Base-by-base conservation (phyloP, 2,113 vertebrate genomes). In the Dendrocopos noguchii region DNA sequence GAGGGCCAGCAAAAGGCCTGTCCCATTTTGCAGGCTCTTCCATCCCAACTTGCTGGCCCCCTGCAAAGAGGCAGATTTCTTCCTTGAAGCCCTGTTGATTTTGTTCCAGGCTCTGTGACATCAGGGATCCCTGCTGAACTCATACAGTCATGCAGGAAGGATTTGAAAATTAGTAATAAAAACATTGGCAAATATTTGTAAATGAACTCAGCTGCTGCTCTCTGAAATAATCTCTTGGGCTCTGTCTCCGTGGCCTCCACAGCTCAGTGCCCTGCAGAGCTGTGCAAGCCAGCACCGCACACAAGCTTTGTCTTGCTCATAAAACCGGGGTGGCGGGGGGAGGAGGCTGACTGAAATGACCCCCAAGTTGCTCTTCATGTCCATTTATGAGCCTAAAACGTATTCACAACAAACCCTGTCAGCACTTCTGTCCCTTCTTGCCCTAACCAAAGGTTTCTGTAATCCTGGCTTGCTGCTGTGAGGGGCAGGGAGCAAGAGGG, bases 381-480 rank as follows among this genome's bases (percentile, higher is more conserved):
- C 87, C 85, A 65, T 87, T 80, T 94, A 82, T 93, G 87, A 95
- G 61, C 82, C 72, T 94, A 61, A 83, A 95, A 34, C 33, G 31
- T 7, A 77, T 21, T 64, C 57, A 42, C 33, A 74, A 13, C 0
- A 21, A 59, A n/a, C 39, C 12, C 1, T 72, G 76, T n/a, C 68
- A 85, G 79, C 68, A 22, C 78, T 42, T 87, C 85, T n/a, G 16
- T 88, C 85, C 55, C 78, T 42, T 87, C 85, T n/a, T 15, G 85
- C 85, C 55, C 59, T 18, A 50, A 53, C 36, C 85, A 94, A 90
- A 86, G 87, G 73, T 86, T 91, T 68, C 44, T 90, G 34, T 42
- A 36, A 22, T 31, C 25, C 61, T 34, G 44, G 9, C 14, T 68
- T 75, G 61, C 39, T 60, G 82, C 84, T 71, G 68, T 34, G 87